Conservation (phyloP, 1,140 invertebrate species). For the Habropoda laboriosa region DNA sequence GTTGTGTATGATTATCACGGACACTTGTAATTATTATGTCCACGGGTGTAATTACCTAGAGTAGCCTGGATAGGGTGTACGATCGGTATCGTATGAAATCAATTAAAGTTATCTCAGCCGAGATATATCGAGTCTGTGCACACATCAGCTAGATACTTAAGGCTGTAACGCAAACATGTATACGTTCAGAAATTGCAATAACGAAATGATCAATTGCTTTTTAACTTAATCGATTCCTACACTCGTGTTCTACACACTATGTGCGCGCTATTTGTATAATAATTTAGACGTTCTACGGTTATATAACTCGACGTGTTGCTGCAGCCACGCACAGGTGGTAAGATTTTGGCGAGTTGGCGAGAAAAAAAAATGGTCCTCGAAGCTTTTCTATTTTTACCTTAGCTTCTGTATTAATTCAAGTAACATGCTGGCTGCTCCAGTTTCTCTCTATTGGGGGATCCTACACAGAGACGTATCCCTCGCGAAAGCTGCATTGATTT, state of each 20-base stretch:
- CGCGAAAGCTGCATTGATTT: neutral
- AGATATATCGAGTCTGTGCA: too few relatives aligned
- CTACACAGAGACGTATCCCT: neutral
- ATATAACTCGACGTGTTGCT: neutral
- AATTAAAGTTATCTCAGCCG: neutral
- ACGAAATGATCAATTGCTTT: neutral
- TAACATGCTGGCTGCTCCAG: neutral
- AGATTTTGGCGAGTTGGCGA: too few relatives aligned
- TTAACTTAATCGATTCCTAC: neutral
- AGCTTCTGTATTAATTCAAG: neutral
- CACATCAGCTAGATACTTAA: too few relatives aligned
- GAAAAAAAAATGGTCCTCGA: too few relatives aligned
- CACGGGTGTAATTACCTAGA: neutral
- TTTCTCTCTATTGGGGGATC: neutral
- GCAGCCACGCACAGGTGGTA: too few relatives aligned
- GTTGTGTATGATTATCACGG: neutral
- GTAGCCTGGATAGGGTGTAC: neutral
- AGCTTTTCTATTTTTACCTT: too few relatives aligned
- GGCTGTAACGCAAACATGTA: neutral
- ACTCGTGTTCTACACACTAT: too few relatives aligned
- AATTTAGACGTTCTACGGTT: neutral
- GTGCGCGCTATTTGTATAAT: neutral
- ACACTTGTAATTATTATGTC: constrained; percentile 5
- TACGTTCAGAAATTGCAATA: neutral
- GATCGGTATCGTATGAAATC: neutral